phyloP scores from a whole-genome alignment of 2,888 invertebrate genomes.

The Callimorpha dominula region DNA sequence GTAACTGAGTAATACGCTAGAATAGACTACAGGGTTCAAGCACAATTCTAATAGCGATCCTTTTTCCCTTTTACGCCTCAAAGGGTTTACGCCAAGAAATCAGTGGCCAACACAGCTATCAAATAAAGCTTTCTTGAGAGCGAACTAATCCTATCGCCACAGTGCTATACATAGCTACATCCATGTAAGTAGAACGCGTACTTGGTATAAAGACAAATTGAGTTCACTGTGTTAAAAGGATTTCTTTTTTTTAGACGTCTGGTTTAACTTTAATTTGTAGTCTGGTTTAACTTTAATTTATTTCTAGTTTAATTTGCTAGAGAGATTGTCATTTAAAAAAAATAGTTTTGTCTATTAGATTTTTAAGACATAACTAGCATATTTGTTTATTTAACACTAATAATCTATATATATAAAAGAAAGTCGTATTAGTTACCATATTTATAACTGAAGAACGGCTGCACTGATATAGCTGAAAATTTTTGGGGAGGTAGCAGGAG shows the following conservation, averaged over 20 bases:
- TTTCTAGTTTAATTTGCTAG: too few relatives aligned
- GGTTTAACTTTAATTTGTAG: background rate
- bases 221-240: conserved; percentile 1
- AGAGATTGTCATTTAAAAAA: background rate
- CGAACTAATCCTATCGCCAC: conserved; percentile 13
- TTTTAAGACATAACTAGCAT: too few relatives aligned
- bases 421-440: too few relatives aligned
- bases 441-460: too few relatives aligned
- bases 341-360: background rate
- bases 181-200: background rate
- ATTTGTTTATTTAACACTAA: too few relatives aligned
- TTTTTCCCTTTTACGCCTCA: conserved; percentile 11
- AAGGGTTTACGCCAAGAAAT: conserved; percentile 20
- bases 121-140: conserved; percentile 21
- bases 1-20: background rate
- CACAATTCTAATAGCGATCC: conserved; percentile 14
- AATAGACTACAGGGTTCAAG: conserved; percentile 3
- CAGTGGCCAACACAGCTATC: conserved; percentile 14
- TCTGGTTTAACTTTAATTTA: background rate
- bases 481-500: too few relatives aligned
- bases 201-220: conserved; percentile 12
- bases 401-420: too few relatives aligned
- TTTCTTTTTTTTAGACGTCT: background rate
- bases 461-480: too few relatives aligned
- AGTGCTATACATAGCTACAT: background rate